phyloP scores from a whole-genome alignment of 2,113 vertebrate genomes.

The Atherinomorus stipes region DNA sequence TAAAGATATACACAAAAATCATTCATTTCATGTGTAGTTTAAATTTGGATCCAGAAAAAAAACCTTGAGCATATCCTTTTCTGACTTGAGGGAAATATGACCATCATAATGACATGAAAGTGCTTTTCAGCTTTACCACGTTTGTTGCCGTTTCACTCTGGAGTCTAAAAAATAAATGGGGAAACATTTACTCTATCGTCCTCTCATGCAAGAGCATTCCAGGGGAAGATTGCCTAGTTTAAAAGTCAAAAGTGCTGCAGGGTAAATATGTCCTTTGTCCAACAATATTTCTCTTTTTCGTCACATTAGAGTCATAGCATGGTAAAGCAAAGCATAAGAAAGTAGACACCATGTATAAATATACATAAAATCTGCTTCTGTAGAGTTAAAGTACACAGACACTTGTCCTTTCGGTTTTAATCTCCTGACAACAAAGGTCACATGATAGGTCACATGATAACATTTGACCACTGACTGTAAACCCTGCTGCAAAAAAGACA shows the following conservation, averaged over 20 bases:
- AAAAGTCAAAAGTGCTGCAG: constrained; percentile 51
- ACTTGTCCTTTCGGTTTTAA: constrained; percentile 52
- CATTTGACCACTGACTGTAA: constrained; percentile 58
- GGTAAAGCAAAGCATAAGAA: constrained; percentile 42
- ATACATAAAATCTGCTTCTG: constrained; percentile 33
- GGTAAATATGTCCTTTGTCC: constrained; percentile 58
- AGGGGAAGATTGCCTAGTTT: constrained; percentile 52
- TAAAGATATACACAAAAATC: background rate
- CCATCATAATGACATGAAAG: constrained; percentile 70
- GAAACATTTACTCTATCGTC: constrained; percentile 46
- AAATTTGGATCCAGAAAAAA: background rate
- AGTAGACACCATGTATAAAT: constrained; percentile 48
- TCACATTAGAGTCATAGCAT: constrained; percentile 38
- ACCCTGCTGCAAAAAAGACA: constrained; percentile 10
- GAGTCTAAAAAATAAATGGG: constrained; percentile 42
- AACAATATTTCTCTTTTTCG: constrained; percentile 30
- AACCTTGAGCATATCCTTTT: constrained; percentile 33
- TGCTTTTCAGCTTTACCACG: constrained; percentile 51
- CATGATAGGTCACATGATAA: constrained; percentile 79
- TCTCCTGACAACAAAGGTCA: constrained; percentile 66
- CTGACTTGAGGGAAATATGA: constrained; percentile 79
- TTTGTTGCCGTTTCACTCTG: constrained; percentile 34
- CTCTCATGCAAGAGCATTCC: constrained; percentile 43
- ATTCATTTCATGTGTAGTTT: background rate
- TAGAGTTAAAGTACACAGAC: constrained; percentile 51